Percentiles rank a stretch among this genome's conserved stretches.
Conservation (phyloP, 2,888 invertebrate species). For the Holacanthella duospinosa region DNA sequence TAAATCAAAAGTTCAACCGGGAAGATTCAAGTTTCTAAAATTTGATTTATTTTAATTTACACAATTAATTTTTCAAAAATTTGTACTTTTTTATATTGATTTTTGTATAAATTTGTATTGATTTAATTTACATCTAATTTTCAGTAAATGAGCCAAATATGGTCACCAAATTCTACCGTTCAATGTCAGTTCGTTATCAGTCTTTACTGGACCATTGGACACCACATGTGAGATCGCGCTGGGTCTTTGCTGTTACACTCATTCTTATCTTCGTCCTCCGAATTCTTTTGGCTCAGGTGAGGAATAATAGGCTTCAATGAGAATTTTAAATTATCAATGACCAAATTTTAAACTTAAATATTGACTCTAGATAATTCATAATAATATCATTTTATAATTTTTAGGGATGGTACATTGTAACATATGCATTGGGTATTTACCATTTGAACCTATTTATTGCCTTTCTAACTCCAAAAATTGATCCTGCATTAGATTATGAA, state of each 20-base stretch:
- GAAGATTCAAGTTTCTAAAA: no score
- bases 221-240: slow-evolving; percentile 53
- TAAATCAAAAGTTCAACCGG: no score
- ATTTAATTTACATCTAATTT: not conserved
- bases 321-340: no score
- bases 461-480: slow-evolving; percentile 98
- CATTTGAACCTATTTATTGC: slow-evolving; percentile 98
- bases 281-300: slow-evolving; percentile 71
- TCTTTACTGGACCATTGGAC: slow-evolving; percentile 37
- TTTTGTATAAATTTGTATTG: not conserved
- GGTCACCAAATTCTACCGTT: slow-evolving; percentile 31
- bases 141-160: slow-evolving; percentile 23
- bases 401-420: slow-evolving; percentile 99
- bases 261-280: slow-evolving; percentile 64
- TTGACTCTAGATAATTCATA: no score
- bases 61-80: not conserved
- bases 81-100: not conserved
- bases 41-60: no score
- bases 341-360: not conserved
- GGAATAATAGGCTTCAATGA: slow-evolving; percentile 25
- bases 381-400: slow-evolving; percentile 42
- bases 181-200: slow-evolving; percentile 35
- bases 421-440: slow-evolving; percentile 97
- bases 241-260: slow-evolving; percentile 62
- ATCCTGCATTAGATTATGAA: slow-evolving; percentile 91